Evolutionary conservation across 2,797 vertebrate genomes (phyloP).

Genomic region (Anguilla anguilla): DNA sequence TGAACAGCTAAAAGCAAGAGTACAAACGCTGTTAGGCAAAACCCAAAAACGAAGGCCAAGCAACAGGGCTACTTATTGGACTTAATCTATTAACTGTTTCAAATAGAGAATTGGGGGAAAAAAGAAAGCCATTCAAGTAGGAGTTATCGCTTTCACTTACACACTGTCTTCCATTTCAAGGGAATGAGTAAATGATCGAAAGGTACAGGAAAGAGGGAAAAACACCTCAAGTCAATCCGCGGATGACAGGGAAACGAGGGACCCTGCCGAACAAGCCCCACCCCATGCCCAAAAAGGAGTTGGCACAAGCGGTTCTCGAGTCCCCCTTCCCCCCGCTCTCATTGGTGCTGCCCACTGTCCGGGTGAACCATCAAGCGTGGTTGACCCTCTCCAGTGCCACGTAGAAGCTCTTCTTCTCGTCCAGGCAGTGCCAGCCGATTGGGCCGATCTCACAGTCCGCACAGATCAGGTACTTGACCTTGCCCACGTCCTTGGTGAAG

Average conservation of each 20-base stretch:
- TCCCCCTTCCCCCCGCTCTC: background rate
- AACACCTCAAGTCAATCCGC: background rate
- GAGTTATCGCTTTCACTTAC: background rate
- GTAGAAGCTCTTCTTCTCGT: constrained; percentile 93
- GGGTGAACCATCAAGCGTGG: constrained; percentile 70
- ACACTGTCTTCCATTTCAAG: background rate
- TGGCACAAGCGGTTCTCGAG: background rate
- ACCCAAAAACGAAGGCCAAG: background rate
- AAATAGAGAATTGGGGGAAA: background rate
- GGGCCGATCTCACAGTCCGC: constrained; percentile 98
- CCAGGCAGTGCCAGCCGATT: constrained; percentile 95
- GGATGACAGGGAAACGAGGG: background rate
- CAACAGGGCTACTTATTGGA: background rate
- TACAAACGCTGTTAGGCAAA: background rate
- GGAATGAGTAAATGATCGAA: background rate
- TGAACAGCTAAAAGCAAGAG: background rate
- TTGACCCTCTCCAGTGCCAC: constrained; percentile 90
- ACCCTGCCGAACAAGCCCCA: background rate
- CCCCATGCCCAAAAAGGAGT: background rate
- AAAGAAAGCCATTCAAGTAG: background rate
- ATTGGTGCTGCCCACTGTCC: constrained; percentile 18
- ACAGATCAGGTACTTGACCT: constrained; percentile 93
- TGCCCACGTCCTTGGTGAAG: constrained; percentile 93
- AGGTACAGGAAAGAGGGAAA: constrained; percentile 7
- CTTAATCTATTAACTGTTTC: constrained; percentile 3